These are phyloP conservation scores for Semicossyphus pulcher DNA, from an alignment of 2,113 vertebrate genomes.

Conservation along the genomic window DNA sequence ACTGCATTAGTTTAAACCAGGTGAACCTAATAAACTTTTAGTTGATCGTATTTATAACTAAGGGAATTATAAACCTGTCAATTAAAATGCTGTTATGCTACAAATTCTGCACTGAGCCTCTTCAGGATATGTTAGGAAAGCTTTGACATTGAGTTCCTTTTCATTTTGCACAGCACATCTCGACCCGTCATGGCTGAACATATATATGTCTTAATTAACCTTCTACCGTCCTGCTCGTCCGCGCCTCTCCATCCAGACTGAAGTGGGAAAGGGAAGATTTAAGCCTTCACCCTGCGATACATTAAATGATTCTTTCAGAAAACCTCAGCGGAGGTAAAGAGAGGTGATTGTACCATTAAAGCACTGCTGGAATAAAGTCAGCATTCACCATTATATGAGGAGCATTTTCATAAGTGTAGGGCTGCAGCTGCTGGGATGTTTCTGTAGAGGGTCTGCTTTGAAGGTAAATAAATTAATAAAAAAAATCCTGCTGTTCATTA, in stretches of 20 bases:
- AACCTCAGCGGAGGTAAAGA: neutral
- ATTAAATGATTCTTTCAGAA: neutral
- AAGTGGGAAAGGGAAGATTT: neutral
- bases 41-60: too few relatives aligned
- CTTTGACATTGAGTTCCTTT: neutral
- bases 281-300: neutral
- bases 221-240: neutral
- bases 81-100: neutral
- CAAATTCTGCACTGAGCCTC: neutral
- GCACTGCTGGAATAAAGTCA: slow-evolving; percentile 5
- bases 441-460: neutral
- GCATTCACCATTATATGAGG: neutral
- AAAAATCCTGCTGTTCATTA: slow-evolving; percentile 49
- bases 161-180: neutral
- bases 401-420: neutral
- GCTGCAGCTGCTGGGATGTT: neutral
- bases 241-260: neutral
- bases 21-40: too few relatives aligned
- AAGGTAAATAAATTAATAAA: slow-evolving; percentile 39
- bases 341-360: neutral
- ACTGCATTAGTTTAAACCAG: too few relatives aligned
- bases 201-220: slow-evolving; percentile 24
- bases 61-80: neutral
- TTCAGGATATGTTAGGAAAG: neutral
- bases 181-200: neutral